Conservation (phyloP, 2,888 invertebrate genomes). For the Sinhomidia bicolor region DNA sequence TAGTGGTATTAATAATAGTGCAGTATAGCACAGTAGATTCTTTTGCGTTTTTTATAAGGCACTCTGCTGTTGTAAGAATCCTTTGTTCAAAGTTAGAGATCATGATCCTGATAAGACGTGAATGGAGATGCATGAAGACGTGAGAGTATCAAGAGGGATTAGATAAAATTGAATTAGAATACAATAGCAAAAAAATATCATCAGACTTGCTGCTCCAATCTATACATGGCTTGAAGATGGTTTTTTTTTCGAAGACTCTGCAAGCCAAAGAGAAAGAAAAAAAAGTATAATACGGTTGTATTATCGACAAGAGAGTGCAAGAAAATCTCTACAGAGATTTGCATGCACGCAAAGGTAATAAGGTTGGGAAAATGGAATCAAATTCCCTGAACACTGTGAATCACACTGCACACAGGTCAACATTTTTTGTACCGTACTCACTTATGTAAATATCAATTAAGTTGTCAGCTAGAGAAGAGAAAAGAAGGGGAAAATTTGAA, state of each 20-base stretch:
- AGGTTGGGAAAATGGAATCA: not conserved
- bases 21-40: too few species aligned
- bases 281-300: not conserved
- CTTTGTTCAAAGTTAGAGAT: not conserved
- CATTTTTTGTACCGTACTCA: not conserved
- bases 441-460: slow-evolving; percentile 67
- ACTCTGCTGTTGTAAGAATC: too few species aligned
- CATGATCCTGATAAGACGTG: slow-evolving; percentile 15
- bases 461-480: slow-evolving; percentile 32
- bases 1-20: too few species aligned
- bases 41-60: too few species aligned
- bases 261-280: not conserved
- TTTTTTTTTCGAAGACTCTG: not conserved
- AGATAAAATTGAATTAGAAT: slow-evolving; percentile 56
- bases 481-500: slow-evolving; percentile 29
- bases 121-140: slow-evolving; percentile 52
- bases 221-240: not conserved
- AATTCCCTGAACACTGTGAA: not conserved
- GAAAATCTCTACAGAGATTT: slow-evolving; percentile 19
- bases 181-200: slow-evolving; percentile 49
- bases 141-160: slow-evolving; percentile 52
- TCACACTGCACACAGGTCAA: too few species aligned
- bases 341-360: not conserved
- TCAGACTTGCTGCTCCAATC: not conserved
- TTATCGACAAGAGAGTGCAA: slow-evolving; percentile 8